phyloP scores from a whole-genome alignment of 2,113 vertebrate genomes.

The Gymnorhina tibicen region DNA sequence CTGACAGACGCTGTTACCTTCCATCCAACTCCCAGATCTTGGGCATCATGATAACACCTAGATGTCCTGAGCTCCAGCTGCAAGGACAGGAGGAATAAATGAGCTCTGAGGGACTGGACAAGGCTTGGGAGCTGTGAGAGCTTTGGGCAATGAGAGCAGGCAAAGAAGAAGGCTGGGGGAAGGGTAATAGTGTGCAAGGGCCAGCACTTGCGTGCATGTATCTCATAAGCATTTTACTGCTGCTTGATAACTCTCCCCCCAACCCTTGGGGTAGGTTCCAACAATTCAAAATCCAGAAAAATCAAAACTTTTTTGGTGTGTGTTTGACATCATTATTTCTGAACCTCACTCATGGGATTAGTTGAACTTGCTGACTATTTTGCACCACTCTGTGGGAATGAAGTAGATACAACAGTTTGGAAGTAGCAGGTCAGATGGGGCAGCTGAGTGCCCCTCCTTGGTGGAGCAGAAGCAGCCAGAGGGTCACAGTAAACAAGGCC shows the following conservation, averaged over 20 bases:
- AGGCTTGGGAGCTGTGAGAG: neutral
- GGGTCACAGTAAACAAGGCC: neutral
- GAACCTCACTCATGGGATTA: neutral
- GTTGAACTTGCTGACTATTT: neutral
- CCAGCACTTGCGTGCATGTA: neutral
- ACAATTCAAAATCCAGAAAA: neutral
- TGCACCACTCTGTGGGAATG: neutral
- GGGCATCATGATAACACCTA: neutral
- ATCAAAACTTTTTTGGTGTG: rapidly evolving
- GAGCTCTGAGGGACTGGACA: neutral
- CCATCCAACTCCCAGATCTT: neutral
- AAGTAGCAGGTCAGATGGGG: neutral
- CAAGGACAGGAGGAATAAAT: neutral
- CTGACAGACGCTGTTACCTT: neutral
- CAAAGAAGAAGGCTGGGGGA: neutral
- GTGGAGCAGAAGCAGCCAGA: neutral
- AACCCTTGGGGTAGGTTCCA: neutral
- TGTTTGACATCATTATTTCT: neutral
- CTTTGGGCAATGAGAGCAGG: neutral
- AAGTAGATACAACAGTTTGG: neutral
- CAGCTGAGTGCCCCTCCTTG: neutral
- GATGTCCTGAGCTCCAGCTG: neutral
- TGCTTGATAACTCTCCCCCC: neutral
- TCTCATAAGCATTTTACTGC: neutral
- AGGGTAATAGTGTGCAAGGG: neutral